Evolutionary conservation across 2,113 vertebrate species (phyloP), one percentile per base, ranked within the genome.

Genomic region (Clarias macrocephalus): DNA sequence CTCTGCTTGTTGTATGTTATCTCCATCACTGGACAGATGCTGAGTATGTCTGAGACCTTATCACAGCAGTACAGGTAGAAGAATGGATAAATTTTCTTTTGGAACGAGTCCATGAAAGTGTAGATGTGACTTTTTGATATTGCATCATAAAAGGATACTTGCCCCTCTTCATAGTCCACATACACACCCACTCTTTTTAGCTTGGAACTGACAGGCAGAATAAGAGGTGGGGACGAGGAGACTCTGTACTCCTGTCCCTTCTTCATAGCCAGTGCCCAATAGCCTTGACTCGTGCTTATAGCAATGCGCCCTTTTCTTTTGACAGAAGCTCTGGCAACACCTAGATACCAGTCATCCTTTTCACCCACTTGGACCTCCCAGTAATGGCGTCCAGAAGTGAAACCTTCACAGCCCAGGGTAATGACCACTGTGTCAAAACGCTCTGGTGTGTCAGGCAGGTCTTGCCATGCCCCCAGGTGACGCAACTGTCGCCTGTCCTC

Each of bases 91-190:
- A 98, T 92, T 89, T 95, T 96, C 85, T 96, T 97, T 0, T 84
- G 94, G 83, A 97, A 97, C 0, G 88, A 93, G 1, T 96, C 96
- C 60, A 90, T 94, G 80, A 97, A 95, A 0, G 97, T 97, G 60
- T 96, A 96, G 88, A 98, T 96, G 65, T 96, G 95, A 10, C 90
- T 92, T 87, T 85, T 88, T n/a, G 90, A 90, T 66, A 72, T 89
- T n/a, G 94, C 93, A 1, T 97, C 96, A 30, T 97, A 98, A 88
- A 98, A 98, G 0, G 97, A 96, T 82, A 97, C 89, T 5, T 96
- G 95, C 1, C 97, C 97, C 10, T 96, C 96, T 65, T 97, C 96
- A 0, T 95, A 96, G 93, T 98, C 97, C 91, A 97, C 89, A 56
- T 96, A 98, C 18, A 97, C 93, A 0, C 97, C 97, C 1, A 97